Evolutionary conservation across 2,888 invertebrate species (phyloP).

Genomic region (Phragmatobia fuliginosa): DNA sequence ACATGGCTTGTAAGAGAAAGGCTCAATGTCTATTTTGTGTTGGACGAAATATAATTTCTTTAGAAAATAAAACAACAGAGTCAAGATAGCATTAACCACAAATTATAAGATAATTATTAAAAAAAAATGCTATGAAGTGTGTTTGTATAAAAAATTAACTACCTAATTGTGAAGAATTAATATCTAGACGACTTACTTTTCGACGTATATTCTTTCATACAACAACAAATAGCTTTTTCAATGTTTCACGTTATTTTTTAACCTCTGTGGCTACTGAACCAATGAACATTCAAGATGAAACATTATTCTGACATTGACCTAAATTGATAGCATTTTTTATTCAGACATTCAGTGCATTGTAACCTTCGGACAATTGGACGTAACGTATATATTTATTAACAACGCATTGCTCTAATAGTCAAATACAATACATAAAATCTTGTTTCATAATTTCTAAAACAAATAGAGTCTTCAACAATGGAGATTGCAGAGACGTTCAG

Average conservation of each 20-base stretch:
- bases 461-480: slow-evolving; percentile 54
- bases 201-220: neutral
- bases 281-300: slow-evolving; percentile 24
- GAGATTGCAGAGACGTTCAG: slow-evolving; percentile 54
- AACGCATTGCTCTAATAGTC: neutral
- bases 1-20: too few relatives aligned
- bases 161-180: neutral
- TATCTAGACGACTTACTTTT: neutral
- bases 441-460: slow-evolving; percentile 23
- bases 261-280: slow-evolving; percentile 42
- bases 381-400: slow-evolving; percentile 5
- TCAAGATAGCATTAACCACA: neutral
- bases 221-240: neutral
- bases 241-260: neutral
- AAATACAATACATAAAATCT: slow-evolving; percentile 8
- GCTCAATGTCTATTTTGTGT: too few relatives aligned
- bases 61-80: too few relatives aligned
- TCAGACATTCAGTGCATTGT: neutral
- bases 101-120: too few relatives aligned
- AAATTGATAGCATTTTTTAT: slow-evolving; percentile 15
- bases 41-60: too few relatives aligned
- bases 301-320: slow-evolving; percentile 36
- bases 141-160: neutral
- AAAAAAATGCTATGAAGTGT: too few relatives aligned
- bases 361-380: slow-evolving; percentile 3